Evolutionary conservation across 2,888 invertebrate genomes (phyloP), one percentile per base, ranked within the genome.

Genomic region (Microplitis deprimator): DNA sequence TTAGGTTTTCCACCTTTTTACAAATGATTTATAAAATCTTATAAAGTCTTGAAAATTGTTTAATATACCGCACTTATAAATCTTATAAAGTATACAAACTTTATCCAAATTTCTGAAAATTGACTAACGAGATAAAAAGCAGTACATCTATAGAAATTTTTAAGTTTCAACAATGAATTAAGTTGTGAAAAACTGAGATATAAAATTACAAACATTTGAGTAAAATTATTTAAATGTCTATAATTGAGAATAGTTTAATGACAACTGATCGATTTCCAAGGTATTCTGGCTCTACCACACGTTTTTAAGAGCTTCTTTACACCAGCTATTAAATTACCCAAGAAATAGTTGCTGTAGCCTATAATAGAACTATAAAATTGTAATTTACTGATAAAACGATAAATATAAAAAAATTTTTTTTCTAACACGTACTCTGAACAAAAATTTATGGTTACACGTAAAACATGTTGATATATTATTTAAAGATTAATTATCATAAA

Each of bases 331-430:
- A 50, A 50, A 50, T 50, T 4, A 50, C 6, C 50, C 4, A 50
- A 5, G 50, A 50, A 50, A 13, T 50, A 50, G 50, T 13, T 10
- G 50, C 13, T 13, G 50, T 10, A 50, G 13, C 10, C 50, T 8
- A 50, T 50, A 50, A 50, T 50, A 50, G 13, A 13, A 50, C 50
- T 50, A 13, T 50, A 50, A 50, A 50, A 50, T 50, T 50, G 8
- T 50, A 50, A 50, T 13, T 50, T 50, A 50, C 50, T 50, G 50
- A 50, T 13, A 6, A 6, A 62, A 4, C n/a, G 40, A 40, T 13
- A 39, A 73, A 64, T 64, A 41, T 17, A n/a, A 73, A 62, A 73
- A 16, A 38, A 17, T 64, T 73, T 62, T 16, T 50, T 39, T n/a
- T 38, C 39, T 8, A 10, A 64, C 16, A 72, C 64, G 3, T 50